These are phyloP conservation scores for Stenotaenia linearis DNA, from an alignment of 2,888 invertebrate species.

Conservation along the genomic window DNA sequence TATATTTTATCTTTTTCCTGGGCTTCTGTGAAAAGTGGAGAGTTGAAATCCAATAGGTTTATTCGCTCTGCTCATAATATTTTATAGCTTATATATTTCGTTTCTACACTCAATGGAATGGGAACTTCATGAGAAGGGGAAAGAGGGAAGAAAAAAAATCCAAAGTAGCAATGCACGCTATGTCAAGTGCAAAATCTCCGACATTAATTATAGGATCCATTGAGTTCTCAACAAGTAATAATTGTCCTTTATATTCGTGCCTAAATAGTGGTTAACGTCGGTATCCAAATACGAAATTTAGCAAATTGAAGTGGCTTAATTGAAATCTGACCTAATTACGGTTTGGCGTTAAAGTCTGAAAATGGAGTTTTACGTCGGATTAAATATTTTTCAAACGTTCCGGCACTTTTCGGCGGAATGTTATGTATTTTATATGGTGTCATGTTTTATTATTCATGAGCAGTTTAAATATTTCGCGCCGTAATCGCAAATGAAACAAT, in stretches of 20 bases:
- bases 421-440: not conserved
- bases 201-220: not conserved
- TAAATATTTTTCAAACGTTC: too few relatives aligned
- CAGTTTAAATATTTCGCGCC: not conserved
- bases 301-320: not conserved
- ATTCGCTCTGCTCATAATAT: constrained; percentile 19
- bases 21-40: constrained; percentile 19
- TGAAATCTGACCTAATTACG: not conserved
- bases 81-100: constrained; percentile 19
- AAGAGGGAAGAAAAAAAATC: not conserved
- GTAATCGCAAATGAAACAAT: not conserved
- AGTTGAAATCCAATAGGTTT: constrained; percentile 15
- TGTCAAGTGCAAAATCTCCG: constrained; percentile 1
- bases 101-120: constrained; percentile 19
- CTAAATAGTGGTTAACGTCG: not conserved
- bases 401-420: too few relatives aligned
- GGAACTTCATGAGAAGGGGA: not conserved
- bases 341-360: not conserved
- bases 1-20: constrained; percentile 19
- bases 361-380: not conserved
- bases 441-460: not conserved
- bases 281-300: not conserved
- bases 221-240: not conserved
- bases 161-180: not conserved
- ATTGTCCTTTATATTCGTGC: not conserved